Percentiles rank a stretch among this genome's conserved stretches.
These are phyloP conservation scores for Sinentomon sp. DNA, from an alignment of 2,888 invertebrate genomes.

Conservation along the genomic window DNA sequence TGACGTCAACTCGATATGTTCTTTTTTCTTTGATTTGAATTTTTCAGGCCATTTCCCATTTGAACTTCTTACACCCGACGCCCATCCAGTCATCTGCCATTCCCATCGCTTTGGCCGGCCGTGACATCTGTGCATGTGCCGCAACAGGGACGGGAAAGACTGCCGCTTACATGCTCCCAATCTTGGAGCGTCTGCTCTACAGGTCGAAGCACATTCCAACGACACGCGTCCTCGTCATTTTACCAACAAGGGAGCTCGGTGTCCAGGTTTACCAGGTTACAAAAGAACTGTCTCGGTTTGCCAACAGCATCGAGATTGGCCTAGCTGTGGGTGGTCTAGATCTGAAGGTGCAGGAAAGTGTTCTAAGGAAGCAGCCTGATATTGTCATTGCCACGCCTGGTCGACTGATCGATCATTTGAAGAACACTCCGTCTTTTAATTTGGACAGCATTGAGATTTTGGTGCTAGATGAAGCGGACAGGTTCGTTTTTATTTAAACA, in stretches of 20 bases:
- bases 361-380: slow-evolving; percentile 71
- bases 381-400: slow-evolving; percentile 96
- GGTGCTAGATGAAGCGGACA: slow-evolving; percentile 47
- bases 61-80: slow-evolving; percentile 80
- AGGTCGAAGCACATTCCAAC: slow-evolving; percentile 37
- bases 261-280: slow-evolving; percentile 92
- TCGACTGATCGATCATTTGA: slow-evolving; percentile 82
- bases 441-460: slow-evolving; percentile 71
- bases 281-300: slow-evolving; percentile 64
- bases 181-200: slow-evolving; percentile 71
- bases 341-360: slow-evolving; percentile 46
- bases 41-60: slow-evolving; percentile 42
- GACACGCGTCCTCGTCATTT: slow-evolving; percentile 66
- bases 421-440: slow-evolving; percentile 75
- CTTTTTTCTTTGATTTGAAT: slow-evolving; percentile 4
- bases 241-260: slow-evolving; percentile 89
- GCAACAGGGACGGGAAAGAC: slow-evolving; percentile 96
- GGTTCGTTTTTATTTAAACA: slow-evolving; percentile 20
- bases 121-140: slow-evolving; percentile 92
- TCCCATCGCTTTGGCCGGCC: slow-evolving; percentile 68
- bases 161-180: slow-evolving; percentile 93
- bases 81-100: slow-evolving; percentile 89
- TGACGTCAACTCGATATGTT: no score
- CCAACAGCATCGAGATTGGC: slow-evolving; percentile 37
- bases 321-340: slow-evolving; percentile 68